A percentile compares a stretch with the other conserved stretches of the same genome.
Evolutionary conservation across 2,113 vertebrate genomes (phyloP).

Genomic region (Cygnus atratus): DNA sequence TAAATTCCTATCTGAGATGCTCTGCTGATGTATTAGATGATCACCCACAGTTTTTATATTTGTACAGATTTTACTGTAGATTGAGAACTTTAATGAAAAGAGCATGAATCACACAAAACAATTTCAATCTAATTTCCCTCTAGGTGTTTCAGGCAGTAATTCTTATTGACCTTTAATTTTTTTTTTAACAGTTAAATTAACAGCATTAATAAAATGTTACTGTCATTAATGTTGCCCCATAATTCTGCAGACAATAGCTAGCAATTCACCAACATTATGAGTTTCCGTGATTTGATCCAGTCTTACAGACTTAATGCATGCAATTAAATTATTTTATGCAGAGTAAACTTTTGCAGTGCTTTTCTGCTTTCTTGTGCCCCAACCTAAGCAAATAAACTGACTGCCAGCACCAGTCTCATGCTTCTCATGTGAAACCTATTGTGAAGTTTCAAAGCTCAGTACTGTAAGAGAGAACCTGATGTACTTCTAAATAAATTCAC

Average conservation of each 20-base stretch:
- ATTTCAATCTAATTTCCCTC: slow-evolving; percentile 5
- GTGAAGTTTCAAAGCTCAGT: slow-evolving; percentile 39
- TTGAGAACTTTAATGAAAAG: slow-evolving; percentile 1
- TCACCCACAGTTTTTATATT: background rate
- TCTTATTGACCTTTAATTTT: background rate
- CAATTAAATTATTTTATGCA: slow-evolving; percentile 53
- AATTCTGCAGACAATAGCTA: slow-evolving; percentile 15
- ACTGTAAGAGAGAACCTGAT: slow-evolving; percentile 41
- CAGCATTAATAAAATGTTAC: background rate
- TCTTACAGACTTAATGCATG: slow-evolving; percentile 41
- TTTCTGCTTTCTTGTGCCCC: slow-evolving; percentile 19
- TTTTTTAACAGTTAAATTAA: background rate
- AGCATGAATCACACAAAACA: background rate
- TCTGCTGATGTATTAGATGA: background rate
- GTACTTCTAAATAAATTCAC: slow-evolving; percentile 56
- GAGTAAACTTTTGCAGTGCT: slow-evolving; percentile 44
- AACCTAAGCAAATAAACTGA: slow-evolving; percentile 56
- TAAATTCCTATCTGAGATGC: background rate
- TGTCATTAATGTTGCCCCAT: background rate
- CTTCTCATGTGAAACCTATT: slow-evolving; percentile 59
- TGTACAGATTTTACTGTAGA: slow-evolving; percentile 6
- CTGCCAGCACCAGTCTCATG: slow-evolving; percentile 55
- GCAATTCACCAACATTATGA: background rate
- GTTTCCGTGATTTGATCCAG: slow-evolving; percentile 34
- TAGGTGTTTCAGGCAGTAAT: background rate